Base-by-base conservation (phyloP, 2,113 vertebrate species). In the Cyprinodon tularosa region DNA sequence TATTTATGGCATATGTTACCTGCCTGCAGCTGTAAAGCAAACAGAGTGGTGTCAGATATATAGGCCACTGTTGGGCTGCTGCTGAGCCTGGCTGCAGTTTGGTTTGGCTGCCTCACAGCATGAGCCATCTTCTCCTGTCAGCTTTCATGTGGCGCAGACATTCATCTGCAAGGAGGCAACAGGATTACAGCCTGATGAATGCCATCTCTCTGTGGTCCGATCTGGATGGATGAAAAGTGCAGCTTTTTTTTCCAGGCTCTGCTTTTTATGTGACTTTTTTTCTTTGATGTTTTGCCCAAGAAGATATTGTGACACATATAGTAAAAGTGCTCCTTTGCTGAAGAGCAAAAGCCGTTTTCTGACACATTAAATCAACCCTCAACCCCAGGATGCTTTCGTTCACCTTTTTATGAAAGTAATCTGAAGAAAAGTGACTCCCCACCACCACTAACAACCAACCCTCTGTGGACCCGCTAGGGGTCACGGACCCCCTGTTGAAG, bases 1-100 rank as follows among this genome's bases (percentile, higher is more conserved):
- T 84, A 88, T 81, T 84, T 83, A 84, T 74, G 67, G 71, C 3
- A 0, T 17, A 12, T 61, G 29, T 76, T 74, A 81, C 76, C 66
- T 77, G 81, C 74, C 77, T 74, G 72, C 64, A 72, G 82, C 45
- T 84, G 61, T 40, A 79, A 76, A 68, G 40, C 68, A 76, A 88
- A 88, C 81, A 84, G 63, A 61, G 53, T 65, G 20, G 1, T 74
- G 81, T 84, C 77, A 84, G 85, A 88, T 78, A 48, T 82, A 86
- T 70, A 74, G 40, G 40, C 22, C 78, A 72, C 78, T 14, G 72
- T 13, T 36, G 83, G 59, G 60, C 62, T 40, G 59, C 57, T 3
- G 57, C 20, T 42, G 69, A 71, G 65, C 42, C 37, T n/a, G 29
- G 68, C 74, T 78, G 66, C 71, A 66, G 86, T 85, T 83, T 81